A percentile compares a stretch with the other conserved stretches of the same genome.
These are phyloP conservation scores for Hydropsyche betteni DNA, from an alignment of 2,888 invertebrate genomes.

Conservation along the genomic window DNA sequence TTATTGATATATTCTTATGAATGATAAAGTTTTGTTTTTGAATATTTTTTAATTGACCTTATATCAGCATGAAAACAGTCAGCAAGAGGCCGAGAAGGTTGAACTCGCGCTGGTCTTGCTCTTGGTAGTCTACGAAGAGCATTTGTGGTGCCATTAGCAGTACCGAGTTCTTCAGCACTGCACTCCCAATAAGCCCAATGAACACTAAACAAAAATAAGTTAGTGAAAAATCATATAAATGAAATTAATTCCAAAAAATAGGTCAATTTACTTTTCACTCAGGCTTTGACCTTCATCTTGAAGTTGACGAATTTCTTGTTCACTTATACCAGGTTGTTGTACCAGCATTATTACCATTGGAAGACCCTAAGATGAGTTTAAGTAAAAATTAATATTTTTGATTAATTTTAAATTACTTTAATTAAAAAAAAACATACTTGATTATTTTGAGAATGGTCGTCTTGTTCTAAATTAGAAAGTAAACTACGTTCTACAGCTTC, in stretches of 20 bases:
- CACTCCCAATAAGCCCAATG: constrained; percentile 89
- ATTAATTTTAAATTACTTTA: background rate
- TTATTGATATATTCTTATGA: background rate
- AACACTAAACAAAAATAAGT: constrained; percentile 64
- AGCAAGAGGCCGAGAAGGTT: constrained; percentile 78
- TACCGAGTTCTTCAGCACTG: constrained; percentile 72
- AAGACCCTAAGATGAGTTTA: constrained; percentile 60
- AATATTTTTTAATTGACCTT: constrained; percentile 62
- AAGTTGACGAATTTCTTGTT: constrained; percentile 84
- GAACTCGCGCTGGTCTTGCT: constrained; percentile 81
- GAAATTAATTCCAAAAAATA: constrained; percentile 33
- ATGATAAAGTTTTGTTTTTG: background rate
- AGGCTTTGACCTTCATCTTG: constrained; percentile 90
- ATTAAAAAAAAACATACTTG: constrained; percentile 38
- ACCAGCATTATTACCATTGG: constrained; percentile 92
- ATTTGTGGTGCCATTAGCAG: constrained; percentile 73
- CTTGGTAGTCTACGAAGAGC: constrained; percentile 79
- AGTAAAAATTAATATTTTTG: background rate
- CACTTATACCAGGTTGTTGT: constrained; percentile 83
- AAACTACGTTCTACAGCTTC: constrained; percentile 92
- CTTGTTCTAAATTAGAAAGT: constrained; percentile 87
- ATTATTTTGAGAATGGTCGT: constrained; percentile 70
- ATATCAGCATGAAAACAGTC: constrained; percentile 87
- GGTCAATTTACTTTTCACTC: constrained; percentile 75
- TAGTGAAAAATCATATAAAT: background rate